Percentiles rank a stretch among this genome's conserved stretches.
These are phyloP conservation scores for Crotophaga sulcirostris DNA, from an alignment of 2,113 vertebrate species.

Conservation along the genomic window DNA sequence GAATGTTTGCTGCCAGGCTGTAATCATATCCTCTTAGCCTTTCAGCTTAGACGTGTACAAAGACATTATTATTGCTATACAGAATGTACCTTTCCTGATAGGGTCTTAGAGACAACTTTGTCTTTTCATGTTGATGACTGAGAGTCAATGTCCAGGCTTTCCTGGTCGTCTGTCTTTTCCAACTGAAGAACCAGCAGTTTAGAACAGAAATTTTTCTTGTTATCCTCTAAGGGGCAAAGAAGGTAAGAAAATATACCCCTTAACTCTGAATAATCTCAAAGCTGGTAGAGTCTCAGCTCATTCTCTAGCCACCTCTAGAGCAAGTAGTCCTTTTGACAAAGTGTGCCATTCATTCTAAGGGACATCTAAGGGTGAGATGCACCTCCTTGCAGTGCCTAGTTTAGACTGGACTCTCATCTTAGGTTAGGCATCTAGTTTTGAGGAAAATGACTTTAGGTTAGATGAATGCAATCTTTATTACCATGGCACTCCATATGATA, in stretches of 20 bases:
- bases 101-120: background rate
- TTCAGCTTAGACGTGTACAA: conserved; percentile 35
- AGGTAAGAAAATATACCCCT: background rate
- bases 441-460: background rate
- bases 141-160: background rate
- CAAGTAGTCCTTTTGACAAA: background rate
- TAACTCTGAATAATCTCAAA: background rate
- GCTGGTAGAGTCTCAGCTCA: background rate
- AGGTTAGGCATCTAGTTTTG: background rate
- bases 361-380: background rate
- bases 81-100: conserved; percentile 19
- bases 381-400: background rate
- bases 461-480: background rate
- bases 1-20: conserved; percentile 16
- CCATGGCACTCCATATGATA: background rate
- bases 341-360: background rate
- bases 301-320: background rate
- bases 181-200: background rate
- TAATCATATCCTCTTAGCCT: conserved; percentile 40
- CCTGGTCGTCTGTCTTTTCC: background rate
- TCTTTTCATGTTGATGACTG: background rate
- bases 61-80: conserved; percentile 51
- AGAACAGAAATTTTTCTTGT: background rate
- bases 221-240: background rate
- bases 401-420: background rate